phyloP scores from a whole-genome alignment of 1,140 invertebrate species.

The Cherax destructor region DNA sequence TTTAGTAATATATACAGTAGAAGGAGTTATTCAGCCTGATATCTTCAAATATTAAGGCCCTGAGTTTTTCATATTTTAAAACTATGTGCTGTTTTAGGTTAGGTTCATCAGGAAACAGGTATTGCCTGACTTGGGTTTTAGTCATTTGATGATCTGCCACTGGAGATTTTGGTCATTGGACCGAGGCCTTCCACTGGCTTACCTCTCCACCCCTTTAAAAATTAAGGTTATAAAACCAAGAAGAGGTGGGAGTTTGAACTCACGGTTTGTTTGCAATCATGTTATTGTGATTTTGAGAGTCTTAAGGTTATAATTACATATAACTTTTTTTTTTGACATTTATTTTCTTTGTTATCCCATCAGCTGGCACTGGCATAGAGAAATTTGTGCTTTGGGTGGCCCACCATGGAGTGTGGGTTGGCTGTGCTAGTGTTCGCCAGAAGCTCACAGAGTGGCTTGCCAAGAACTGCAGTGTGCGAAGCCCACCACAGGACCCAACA shows the following conservation, averaged over 20 bases:
- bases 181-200: too few relatives aligned
- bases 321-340: not conserved
- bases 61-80: too few relatives aligned
- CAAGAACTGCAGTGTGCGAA: not conserved
- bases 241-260: not conserved
- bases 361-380: not conserved
- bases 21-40: too few relatives aligned
- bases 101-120: too few relatives aligned
- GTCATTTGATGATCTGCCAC: too few relatives aligned
- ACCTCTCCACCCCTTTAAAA: too few relatives aligned
- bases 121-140: too few relatives aligned
- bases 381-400: slow-evolving; percentile 9
- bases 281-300: not conserved
- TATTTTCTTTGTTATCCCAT: not conserved
- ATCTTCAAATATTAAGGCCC: too few relatives aligned
- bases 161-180: too few relatives aligned
- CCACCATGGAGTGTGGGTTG: slow-evolving; percentile 9
- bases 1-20: too few relatives aligned
- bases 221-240: too few relatives aligned
- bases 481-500: not conserved
- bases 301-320: not conserved
- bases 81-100: too few relatives aligned
- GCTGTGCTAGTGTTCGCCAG: not conserved
- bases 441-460: slow-evolving; percentile 1
- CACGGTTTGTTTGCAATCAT: not conserved